Evolutionary conservation across 2,113 vertebrate genomes (phyloP), one percentile per base, ranked within the genome.

Genomic region (Seriola quinqueradiata): DNA sequence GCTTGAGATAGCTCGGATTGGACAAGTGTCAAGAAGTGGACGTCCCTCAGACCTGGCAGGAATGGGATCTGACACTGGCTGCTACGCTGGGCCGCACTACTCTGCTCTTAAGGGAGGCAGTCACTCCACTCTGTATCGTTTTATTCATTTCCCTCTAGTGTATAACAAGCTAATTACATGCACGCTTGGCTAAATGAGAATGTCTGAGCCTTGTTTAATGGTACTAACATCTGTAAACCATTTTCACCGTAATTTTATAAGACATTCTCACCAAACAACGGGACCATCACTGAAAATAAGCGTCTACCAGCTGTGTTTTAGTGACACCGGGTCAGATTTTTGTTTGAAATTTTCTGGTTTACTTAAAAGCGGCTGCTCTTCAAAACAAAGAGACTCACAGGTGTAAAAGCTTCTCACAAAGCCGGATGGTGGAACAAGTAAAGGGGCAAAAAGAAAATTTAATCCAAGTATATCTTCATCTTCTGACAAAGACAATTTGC

Each of bases 1-100:
- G 88, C 77, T 79, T 68, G 87, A 90, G 88, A 85, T 86, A 84
- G 84, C 85, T 86, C 48, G 82, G 92, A 94, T 92, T 92, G 92
- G 92, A 94, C 91, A 87, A 92, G 87, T 90, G 92, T 94, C 93
- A 92, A 74, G 82, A 67, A 71, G 36, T 88, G 90, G 91, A 94
- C 91, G 63, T 87, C 86, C 89, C 87, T 92, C 84, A 77, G 89
- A 83, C 82, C 84, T 85, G 91, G 91, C 86, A 90, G 88, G 85
- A 90, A 93, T 92, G 86, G 90, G 87, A 94, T 87, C 90, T 92
- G 92, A 94, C 92, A 91, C 79, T 48, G 63, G 81, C 79, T 83
- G 86, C 82, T 66, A 11, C 57, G 80, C 77, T 54, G 57, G 75
- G 70, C 83, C 2, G n/a, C 74, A 64, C 63, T 75, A 69, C 81